Evolutionary conservation across 2,797 vertebrate genomes (phyloP), one percentile per base, ranked within the genome.

Genomic region (Amphiprion clarkii): DNA sequence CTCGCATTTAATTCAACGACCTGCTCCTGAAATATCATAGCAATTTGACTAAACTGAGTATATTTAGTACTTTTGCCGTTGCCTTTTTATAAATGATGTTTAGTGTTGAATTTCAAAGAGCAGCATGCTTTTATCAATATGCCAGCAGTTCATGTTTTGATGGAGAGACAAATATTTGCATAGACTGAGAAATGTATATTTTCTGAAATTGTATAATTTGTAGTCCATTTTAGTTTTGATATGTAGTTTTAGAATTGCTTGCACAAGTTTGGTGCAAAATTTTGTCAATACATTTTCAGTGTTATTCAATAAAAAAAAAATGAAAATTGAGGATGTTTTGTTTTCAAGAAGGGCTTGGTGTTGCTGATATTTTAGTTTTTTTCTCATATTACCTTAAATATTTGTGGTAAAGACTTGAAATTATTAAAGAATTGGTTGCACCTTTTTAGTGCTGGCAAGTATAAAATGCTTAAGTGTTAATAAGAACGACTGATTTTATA

Each of bases 281-380:
- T 78, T 93, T 94, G 84, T 89, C 89, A 92, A 93, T 94, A 91
- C 89, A 90, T 95, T 88, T 90, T 82, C 78, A 89, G 82, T 95
- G 95, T 95, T 96, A 94, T 94, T 94, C 92, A 96, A 95, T 96
- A 94, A 95, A 94, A 95, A 94, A 93, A 91, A 93, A 81, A 42
- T 82, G 60, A 49, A 65, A 74, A 44, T 0, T 52, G 6, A 17
- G 46, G n/a, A 21, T 49, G 25, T 25, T 54, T 54, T 16, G 19
- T 11, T 52, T 52, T 12, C 3, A 21, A 19, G 11, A 52, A 5
- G 12, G 11, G 49, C 4, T 42, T 23, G 49, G 49, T 52, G 3
- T 52, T 52, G 44, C 16, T 17, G 16, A 44, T 21, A 19, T 46
- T 21, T 21, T 49, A 0, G n/a, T 19, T 4, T 19, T 48, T 48